phyloP scores from a whole-genome alignment of 2,113 vertebrate species.

The Caranx melampygus region DNA sequence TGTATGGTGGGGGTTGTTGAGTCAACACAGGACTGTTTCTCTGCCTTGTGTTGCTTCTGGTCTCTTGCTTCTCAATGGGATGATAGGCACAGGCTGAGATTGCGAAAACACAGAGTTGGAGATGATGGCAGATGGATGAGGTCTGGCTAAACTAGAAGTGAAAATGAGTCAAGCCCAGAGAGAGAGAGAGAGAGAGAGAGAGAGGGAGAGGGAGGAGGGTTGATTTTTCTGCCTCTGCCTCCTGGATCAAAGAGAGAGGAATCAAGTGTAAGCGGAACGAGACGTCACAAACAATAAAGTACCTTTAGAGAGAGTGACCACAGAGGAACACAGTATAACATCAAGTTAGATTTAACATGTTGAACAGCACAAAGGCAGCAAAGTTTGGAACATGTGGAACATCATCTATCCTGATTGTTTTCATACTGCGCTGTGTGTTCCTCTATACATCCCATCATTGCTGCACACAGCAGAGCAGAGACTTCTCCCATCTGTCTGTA shows the following conservation, averaged over 20 bases:
- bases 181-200: too few species aligned
- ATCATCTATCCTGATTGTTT: not conserved
- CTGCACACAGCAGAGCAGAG: not conserved
- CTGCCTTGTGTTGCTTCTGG: conserved; percentile 58
- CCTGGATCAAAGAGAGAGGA: conserved; percentile 7
- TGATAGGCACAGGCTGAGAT: conserved; percentile 9
- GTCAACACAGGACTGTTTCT: conserved; percentile 64
- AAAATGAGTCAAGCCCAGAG: conserved; percentile 26
- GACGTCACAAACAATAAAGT: not conserved
- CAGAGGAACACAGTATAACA: not conserved
- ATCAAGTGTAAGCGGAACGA: not conserved
- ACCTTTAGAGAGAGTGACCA: not conserved
- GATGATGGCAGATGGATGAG: not conserved
- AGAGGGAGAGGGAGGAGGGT: too few species aligned
- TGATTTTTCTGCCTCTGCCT: conserved; percentile 1
- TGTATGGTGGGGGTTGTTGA: conserved; percentile 25
- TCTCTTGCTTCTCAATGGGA: conserved; percentile 60
- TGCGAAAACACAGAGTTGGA: conserved; percentile 28
- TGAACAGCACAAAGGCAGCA: not conserved
- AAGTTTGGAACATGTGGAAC: not conserved
- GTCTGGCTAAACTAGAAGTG: conserved; percentile 7
- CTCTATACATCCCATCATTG: not conserved
- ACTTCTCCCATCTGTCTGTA: not conserved
- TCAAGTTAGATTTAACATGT: not conserved
- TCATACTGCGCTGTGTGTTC: not conserved